phyloP scores from a whole-genome alignment of 1,140 invertebrate species.

The Danaus melanippus region DNA sequence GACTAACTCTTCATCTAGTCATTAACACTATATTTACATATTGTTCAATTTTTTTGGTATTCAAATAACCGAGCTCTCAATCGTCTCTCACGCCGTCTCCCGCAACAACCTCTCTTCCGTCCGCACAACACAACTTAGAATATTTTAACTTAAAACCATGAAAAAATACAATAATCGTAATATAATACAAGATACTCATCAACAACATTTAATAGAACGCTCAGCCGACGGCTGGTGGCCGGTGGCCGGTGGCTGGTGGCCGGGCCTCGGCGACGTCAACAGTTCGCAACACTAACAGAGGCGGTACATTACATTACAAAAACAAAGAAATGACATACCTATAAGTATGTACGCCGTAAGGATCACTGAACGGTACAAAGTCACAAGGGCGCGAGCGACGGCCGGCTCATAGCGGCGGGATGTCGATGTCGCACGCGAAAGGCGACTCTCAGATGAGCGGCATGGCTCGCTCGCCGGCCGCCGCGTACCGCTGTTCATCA shows the following conservation, averaged over 20 bases:
- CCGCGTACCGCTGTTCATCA: constrained; percentile 69
- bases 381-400: constrained; percentile 50
- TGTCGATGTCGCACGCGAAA: constrained; percentile 73
- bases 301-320: constrained; percentile 41
- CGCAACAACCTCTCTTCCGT: constrained; percentile 38
- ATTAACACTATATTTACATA: constrained; percentile 68
- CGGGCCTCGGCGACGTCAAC: constrained; percentile 46
- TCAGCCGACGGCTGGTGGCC: constrained; percentile 39
- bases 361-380: constrained; percentile 56
- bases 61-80: constrained; percentile 61
- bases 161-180: constrained; percentile 69
- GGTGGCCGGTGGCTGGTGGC: constrained; percentile 39
- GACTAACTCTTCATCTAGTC: constrained; percentile 58
- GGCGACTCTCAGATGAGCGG: constrained; percentile 72
- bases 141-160: constrained; percentile 63
- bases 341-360: constrained; percentile 51
- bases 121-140: constrained; percentile 58
- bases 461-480: constrained; percentile 65
- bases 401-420: constrained; percentile 69
- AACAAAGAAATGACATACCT: constrained; percentile 69
- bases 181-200: constrained; percentile 65
- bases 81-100: constrained; percentile 47
- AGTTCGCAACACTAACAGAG: constrained; percentile 59
- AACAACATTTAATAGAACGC: constrained; percentile 66
- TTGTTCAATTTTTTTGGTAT: constrained; percentile 71